Evolutionary conservation across 1,140 invertebrate genomes (phyloP).

Genomic region (Drosophila repletoides): DNA sequence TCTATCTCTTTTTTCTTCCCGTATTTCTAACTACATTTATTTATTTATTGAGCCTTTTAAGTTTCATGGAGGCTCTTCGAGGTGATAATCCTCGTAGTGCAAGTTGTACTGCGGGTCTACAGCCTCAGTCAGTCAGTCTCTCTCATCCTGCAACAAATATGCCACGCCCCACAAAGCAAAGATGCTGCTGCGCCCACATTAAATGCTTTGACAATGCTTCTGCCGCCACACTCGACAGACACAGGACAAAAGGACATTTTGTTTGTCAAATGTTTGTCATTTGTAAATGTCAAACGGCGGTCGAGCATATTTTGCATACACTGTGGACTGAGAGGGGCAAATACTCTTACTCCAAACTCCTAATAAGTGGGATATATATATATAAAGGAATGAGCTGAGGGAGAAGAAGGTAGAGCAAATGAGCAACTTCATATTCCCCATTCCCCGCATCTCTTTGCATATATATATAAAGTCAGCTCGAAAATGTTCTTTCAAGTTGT

Average conservation of each 20-base stretch:
- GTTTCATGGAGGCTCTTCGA: not conserved
- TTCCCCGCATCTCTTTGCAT: not conserved
- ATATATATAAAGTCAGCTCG: constrained; percentile 39
- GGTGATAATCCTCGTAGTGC: constrained; percentile 11
- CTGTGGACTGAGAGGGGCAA: not conserved
- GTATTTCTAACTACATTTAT: constrained; percentile 13
- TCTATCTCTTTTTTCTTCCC: constrained; percentile 4
- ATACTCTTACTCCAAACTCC: constrained; percentile 1
- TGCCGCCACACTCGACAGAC: constrained; percentile 25
- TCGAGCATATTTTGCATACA: constrained; percentile 77
- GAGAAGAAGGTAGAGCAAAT: not conserved
- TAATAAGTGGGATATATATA: constrained; percentile 6
- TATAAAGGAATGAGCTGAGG: not conserved
- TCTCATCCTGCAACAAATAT: constrained; percentile 30
- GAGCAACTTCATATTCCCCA: constrained; percentile 15
- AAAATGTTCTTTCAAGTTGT: constrained; percentile 57
- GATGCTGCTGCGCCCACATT: constrained; percentile 41
- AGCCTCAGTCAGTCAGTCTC: no score
- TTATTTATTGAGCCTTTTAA: constrained; percentile 51
- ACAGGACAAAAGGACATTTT: constrained; percentile 53
- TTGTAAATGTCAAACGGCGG: constrained; percentile 81
- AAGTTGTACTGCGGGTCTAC: constrained; percentile 51
- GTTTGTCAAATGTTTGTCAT: constrained; percentile 81
- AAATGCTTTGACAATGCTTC: constrained; percentile 56
- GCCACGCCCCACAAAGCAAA: constrained; percentile 12